These are phyloP conservation scores for Caranx ignobilis DNA, from an alignment of 2,113 vertebrate genomes.

Conservation along the genomic window DNA sequence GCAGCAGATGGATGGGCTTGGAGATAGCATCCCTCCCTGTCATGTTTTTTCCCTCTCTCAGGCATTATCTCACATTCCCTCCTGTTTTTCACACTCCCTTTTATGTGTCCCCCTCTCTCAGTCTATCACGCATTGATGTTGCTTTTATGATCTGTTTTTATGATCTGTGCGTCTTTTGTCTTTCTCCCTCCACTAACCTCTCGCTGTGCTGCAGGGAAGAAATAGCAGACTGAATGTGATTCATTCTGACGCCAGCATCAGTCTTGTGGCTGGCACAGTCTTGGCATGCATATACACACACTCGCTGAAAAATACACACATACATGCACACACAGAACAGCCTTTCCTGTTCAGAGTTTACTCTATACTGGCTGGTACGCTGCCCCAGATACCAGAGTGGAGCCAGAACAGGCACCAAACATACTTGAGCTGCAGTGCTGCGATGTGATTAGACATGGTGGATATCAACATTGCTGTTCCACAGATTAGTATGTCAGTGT, in stretches of 20 bases:
- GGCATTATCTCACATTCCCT: slow-evolving; percentile 45
- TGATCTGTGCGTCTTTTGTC: slow-evolving; percentile 33
- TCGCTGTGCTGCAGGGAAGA: slow-evolving; percentile 47
- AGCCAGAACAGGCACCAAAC: slow-evolving; percentile 62
- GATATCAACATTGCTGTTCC: slow-evolving; percentile 54
- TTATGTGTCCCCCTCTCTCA: slow-evolving; percentile 41
- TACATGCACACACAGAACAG: slow-evolving; percentile 27
- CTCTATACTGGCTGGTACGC: slow-evolving; percentile 48
- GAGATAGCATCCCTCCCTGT: slow-evolving; percentile 31
- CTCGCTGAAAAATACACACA: slow-evolving; percentile 5
- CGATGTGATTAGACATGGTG: slow-evolving; percentile 68
- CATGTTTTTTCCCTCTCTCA: slow-evolving; percentile 32
- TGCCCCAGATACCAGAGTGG: slow-evolving; percentile 70
- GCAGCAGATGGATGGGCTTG: slow-evolving; percentile 69
- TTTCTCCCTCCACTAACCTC: slow-evolving; percentile 48
- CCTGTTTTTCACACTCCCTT: slow-evolving; percentile 59
- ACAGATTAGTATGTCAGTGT: slow-evolving; percentile 53
- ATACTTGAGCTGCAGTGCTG: slow-evolving; percentile 57
- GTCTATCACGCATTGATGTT: slow-evolving; percentile 64
- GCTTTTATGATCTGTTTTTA: slow-evolving; percentile 74
- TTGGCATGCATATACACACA: slow-evolving; percentile 57
- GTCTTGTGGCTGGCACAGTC: slow-evolving; percentile 70
- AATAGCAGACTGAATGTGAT: slow-evolving; percentile 59
- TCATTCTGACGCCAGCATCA: slow-evolving; percentile 65
- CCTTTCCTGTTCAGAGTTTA: slow-evolving; percentile 57